Conservation (phyloP, 2,888 invertebrate species). For the Branchellion lobata region DNA sequence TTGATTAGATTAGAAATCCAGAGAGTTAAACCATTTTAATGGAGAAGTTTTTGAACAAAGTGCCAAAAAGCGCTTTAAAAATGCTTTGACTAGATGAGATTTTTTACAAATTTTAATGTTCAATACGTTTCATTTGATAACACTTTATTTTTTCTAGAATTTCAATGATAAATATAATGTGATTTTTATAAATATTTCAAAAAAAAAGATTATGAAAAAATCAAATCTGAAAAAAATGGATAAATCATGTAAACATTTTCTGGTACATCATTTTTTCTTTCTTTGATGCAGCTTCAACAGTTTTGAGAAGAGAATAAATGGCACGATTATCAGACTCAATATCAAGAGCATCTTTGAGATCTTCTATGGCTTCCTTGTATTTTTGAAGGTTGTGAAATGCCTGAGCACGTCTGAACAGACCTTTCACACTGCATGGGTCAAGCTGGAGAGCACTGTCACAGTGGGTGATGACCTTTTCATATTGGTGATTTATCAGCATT, state of each 20-base stretch:
- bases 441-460: slow-evolving; percentile 75
- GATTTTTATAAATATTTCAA: no score
- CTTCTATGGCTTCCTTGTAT: slow-evolving; percentile 47
- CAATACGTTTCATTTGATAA: no score
- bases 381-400: slow-evolving; percentile 52
- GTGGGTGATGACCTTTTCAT: slow-evolving; percentile 71
- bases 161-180: no score
- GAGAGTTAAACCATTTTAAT: no score
- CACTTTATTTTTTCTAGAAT: no score
- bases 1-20: no score
- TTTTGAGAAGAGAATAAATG: slow-evolving; percentile 41
- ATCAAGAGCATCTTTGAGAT: slow-evolving; percentile 46
- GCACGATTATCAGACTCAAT: slow-evolving; percentile 50
- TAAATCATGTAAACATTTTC: slow-evolving; percentile 48
- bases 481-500: slow-evolving; percentile 70
- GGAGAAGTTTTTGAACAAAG: no score
- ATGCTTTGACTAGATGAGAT: no score
- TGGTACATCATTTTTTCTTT: slow-evolving; percentile 52
- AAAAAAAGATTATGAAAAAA: slow-evolving; percentile 8
- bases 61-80: no score
- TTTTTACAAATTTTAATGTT: no score
- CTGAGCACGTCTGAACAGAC: slow-evolving; percentile 80
- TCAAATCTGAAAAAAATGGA: background rate
- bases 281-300: slow-evolving; percentile 38
- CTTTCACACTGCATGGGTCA: slow-evolving; percentile 79